Evolutionary conservation across 2,888 invertebrate genomes (phyloP).

Genomic region (Leptopterna dolabrata): DNA sequence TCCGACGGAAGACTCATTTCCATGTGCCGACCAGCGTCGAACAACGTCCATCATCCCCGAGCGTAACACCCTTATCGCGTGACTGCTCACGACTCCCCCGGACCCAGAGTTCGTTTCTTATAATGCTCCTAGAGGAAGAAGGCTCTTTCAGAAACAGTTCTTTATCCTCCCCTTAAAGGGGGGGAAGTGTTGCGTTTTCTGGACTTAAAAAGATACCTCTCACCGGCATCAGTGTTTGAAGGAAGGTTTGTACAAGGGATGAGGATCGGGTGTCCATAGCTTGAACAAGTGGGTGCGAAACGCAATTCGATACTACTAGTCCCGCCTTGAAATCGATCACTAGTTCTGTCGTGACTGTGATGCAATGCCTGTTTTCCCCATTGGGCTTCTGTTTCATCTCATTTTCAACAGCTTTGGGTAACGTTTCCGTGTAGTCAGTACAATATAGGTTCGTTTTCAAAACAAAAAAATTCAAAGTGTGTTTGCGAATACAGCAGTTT

Average conservation of each 20-base stretch:
- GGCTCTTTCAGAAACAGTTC: not conserved
- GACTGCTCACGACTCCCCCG: not conserved
- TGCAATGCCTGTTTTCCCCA: not conserved
- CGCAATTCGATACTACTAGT: not conserved
- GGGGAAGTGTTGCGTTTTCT: not conserved
- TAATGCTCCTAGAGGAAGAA: not conserved
- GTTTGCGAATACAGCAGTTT: no score
- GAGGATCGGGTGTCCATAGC: not conserved
- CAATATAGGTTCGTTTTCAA: no score
- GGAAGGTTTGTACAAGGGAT: not conserved
- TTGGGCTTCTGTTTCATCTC: not conserved
- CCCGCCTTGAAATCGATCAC: not conserved
- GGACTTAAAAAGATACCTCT: not conserved
- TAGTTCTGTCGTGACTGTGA: not conserved
- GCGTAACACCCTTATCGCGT: not conserved
- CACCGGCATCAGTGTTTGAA: not conserved
- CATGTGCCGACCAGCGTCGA: not conserved
- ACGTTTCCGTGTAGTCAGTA: not conserved
- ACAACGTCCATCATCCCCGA: not conserved
- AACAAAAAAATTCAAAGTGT: no score
- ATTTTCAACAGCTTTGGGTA: not conserved
- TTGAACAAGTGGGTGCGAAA: not conserved
- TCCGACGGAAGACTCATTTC: not conserved
- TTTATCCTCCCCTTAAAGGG: not conserved
- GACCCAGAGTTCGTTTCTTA: not conserved